These are phyloP conservation scores for Lasiommata megera DNA, from an alignment of 2,888 invertebrate genomes.

Conservation along the genomic window DNA sequence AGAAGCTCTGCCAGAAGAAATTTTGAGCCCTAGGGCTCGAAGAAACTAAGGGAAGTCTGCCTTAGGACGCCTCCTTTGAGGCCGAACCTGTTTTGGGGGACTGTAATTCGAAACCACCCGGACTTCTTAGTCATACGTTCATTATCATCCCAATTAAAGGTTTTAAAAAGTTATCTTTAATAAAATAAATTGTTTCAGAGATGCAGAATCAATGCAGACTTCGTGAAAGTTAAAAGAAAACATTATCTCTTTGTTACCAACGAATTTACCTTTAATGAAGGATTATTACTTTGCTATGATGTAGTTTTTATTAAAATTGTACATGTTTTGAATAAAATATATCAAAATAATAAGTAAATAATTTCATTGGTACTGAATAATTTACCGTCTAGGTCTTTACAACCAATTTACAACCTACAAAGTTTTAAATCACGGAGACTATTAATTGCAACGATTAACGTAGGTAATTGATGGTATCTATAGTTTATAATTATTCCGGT, in stretches of 20 bases:
- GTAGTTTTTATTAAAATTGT: not conserved
- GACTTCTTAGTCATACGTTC: too few relatives aligned
- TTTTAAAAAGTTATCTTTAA: too few relatives aligned
- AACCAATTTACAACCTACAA: not conserved
- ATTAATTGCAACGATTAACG: conserved; percentile 17
- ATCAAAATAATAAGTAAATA: not conserved
- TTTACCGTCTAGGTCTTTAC: not conserved
- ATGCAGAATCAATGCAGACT: conserved; percentile 47
- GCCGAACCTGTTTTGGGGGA: too few relatives aligned
- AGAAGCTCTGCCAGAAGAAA: too few relatives aligned
- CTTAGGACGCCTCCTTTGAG: too few relatives aligned
- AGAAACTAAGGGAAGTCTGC: too few relatives aligned
- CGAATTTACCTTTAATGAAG: not conserved
- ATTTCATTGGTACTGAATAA: not conserved
- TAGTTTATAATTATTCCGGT: conserved; percentile 21
- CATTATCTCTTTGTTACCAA: not conserved
- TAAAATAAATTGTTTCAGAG: conserved; percentile 43
- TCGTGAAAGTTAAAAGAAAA: conserved; percentile 17
- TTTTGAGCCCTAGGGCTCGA: too few relatives aligned
- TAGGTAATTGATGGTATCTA: conserved; percentile 11
- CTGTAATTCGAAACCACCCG: too few relatives aligned
- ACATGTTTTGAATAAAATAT: not conserved
- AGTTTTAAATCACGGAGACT: not conserved
- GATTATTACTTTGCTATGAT: not conserved
- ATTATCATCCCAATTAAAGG: not conserved